Conservation (phyloP, 2,113 vertebrate species). For the Coptodon bakossiorum region DNA sequence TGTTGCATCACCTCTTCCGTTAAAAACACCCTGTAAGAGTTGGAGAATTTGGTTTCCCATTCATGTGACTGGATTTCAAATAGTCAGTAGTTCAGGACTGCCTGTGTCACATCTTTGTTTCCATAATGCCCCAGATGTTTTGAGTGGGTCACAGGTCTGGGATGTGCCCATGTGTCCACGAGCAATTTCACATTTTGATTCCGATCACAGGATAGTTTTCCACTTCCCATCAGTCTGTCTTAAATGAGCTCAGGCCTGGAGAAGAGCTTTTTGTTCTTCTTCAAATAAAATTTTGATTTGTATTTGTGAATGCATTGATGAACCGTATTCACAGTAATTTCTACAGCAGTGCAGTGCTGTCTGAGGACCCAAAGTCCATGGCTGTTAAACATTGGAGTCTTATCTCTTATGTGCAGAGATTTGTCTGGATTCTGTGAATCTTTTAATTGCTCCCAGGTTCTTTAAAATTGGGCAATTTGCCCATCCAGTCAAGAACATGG, state of each 20-base stretch:
- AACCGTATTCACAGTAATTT: neutral
- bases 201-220: neutral
- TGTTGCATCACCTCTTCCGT: neutral
- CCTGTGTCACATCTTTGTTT: neutral
- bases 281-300: neutral
- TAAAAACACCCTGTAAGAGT: neutral
- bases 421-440: neutral
- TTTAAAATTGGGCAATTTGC: neutral
- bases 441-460: neutral
- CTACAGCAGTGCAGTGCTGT: neutral
- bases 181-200: neutral
- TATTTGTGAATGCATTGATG: neutral
- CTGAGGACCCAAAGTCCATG: neutral
- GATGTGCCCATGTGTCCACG: neutral
- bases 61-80: neutral
- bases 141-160: neutral
- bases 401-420: neutral
- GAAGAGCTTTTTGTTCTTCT: neutral
- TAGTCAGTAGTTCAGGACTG: neutral
- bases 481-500: neutral
- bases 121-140: neutral
- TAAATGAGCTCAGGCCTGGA: neutral
- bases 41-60: neutral
- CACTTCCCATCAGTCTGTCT: neutral
- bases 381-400: neutral